These are phyloP conservation scores for Salvelinus alpinus DNA, from an alignment of 2,113 vertebrate genomes.

Conservation along the genomic window DNA sequence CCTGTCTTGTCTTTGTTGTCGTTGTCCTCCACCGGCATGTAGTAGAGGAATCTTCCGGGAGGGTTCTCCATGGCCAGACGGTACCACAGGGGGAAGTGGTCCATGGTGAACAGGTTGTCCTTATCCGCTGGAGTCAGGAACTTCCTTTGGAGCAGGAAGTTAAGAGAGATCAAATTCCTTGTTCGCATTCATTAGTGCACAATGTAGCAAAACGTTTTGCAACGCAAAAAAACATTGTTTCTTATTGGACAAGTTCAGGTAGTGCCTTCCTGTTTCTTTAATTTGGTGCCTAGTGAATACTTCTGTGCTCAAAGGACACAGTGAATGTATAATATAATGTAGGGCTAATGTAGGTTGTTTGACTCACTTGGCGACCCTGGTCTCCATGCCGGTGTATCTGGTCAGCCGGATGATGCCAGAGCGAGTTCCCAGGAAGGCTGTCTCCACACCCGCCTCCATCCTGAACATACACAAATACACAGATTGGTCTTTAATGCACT, in stretches of 20 bases:
- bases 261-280: too few relatives aligned
- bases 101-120: constrained; percentile 86
- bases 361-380: constrained; percentile 83
- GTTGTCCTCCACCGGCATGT: constrained; percentile 77
- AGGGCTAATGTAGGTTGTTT: background rate
- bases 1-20: constrained; percentile 32
- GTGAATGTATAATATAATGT: too few relatives aligned
- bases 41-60: constrained; percentile 86
- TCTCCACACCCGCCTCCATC: constrained; percentile 76
- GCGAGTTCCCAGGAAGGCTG: constrained; percentile 90
- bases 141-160: constrained; percentile 65
- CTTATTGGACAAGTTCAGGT: too few relatives aligned
- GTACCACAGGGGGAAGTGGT: constrained; percentile 95
- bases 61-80: constrained; percentile 86
- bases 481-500: background rate
- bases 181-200: too few relatives aligned
- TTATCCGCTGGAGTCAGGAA: constrained; percentile 85
- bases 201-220: too few relatives aligned
- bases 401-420: constrained; percentile 83
- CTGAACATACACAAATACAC: constrained; percentile 56
- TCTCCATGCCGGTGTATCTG: constrained; percentile 84
- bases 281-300: too few relatives aligned
- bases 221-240: too few relatives aligned
- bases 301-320: too few relatives aligned
- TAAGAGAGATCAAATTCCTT: too few relatives aligned